Evolutionary conservation across 2,888 invertebrate genomes (phyloP), one percentile per base, ranked within the genome.

Genomic region (Archaeoteleia sp.): DNA sequence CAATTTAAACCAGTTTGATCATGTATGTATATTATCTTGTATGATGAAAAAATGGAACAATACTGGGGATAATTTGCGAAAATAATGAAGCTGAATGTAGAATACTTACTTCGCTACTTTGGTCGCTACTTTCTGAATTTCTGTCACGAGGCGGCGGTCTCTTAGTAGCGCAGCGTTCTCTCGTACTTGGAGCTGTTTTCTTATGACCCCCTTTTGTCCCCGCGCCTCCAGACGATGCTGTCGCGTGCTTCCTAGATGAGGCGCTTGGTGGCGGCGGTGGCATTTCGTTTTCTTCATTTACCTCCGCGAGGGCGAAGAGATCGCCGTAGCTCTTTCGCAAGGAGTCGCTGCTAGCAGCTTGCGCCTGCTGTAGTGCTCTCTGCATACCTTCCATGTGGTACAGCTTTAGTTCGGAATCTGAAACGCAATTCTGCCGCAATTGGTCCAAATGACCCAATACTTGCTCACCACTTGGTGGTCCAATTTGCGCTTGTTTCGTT

Each of bases 361-460:
- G 95, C 15, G 96, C 94, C 75, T 93, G 92, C 79, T 95, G 94
- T 71, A 98, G 87, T 25, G 97, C 95, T 81, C 94, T 91, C 86
- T 96, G 97, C 91, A 98, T 94, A 76, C 92, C 91, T 83, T 96
- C 96, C 86, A 94, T 91, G 72, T 93, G 94, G 85, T 95, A 95
- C 81, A 97, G 90, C 57, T 86, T 85, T n/a, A 84, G 63, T 71
- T 86, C 80, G 61, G 83, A 69, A 61, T 82, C 77, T 6, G 80
- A 76, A 66, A 89, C 88, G 81, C 93, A 93, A 80, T 91, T 91
- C 74, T 91, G 87, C 81, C 96, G 88, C 87, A 97, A 90, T 86
- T 94, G 93, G 85, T 98, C 97, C 80, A 98, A 89, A 87, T 98
- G 98, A 60, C 93, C 92, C 76, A 98, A 88, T 70, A 97, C 94